Conservation (phyloP, 2,113 vertebrate genomes). For the Silurus glanis region DNA sequence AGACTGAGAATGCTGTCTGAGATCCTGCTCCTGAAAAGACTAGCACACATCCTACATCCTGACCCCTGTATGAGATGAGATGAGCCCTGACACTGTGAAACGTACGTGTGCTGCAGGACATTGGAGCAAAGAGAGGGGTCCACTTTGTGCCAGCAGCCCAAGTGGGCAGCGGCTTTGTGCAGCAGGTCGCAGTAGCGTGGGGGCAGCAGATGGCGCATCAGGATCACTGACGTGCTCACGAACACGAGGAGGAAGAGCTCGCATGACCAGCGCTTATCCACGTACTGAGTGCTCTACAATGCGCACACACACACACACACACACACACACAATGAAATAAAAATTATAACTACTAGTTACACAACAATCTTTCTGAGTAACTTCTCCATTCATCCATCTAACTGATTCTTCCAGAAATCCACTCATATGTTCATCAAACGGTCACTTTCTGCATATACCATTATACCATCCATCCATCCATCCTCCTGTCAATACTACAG, state of each 20-base stretch:
- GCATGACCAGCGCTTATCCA: constrained; percentile 97
- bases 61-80: neutral
- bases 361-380: neutral
- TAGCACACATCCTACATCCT: neutral
- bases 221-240: constrained; percentile 92
- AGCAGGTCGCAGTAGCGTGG: constrained; percentile 95
- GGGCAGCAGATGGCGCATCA: constrained; percentile 91
- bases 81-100: constrained; percentile 5
- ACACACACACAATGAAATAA: neutral
- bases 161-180: constrained; percentile 93
- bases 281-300: constrained; percentile 93
- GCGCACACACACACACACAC: neutral
- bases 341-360: neutral
- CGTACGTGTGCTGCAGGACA: constrained; percentile 94
- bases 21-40: neutral
- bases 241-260: constrained; percentile 97
- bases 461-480: neutral
- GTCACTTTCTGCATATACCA: too few species aligned
- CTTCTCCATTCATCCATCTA: neutral
- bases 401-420: neutral
- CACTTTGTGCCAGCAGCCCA: constrained; percentile 99
- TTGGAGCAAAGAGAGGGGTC: constrained; percentile 96
- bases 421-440: neutral
- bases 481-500: neutral
- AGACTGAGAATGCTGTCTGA: neutral